Percentiles rank a stretch among this genome's conserved stretches.
Evolutionary conservation across 2,797 vertebrate species (phyloP).

Genomic region (Acanthurus tractus): DNA sequence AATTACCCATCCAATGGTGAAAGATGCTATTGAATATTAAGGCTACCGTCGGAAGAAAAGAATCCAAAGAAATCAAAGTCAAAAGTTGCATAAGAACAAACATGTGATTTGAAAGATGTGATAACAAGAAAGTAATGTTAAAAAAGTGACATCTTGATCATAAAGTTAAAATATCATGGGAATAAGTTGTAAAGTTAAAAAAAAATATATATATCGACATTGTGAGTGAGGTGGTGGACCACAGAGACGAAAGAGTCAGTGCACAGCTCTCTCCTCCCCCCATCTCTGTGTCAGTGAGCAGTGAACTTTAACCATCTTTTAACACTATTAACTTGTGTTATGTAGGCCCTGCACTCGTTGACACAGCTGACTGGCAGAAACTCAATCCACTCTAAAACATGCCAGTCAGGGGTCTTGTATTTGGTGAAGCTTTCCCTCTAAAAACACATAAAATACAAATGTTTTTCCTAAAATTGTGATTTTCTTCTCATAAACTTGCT

Average conservation of each 20-base stretch:
- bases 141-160: neutral
- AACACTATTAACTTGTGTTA: conserved; percentile 24
- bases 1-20: neutral
- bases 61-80: neutral
- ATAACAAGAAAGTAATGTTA: neutral
- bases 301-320: conserved; percentile 21
- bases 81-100: too few species aligned
- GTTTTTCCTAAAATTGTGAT: too few species aligned
- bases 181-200: neutral
- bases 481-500: too few species aligned
- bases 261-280: conserved; percentile 6
- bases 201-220: neutral
- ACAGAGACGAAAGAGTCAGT: neutral
- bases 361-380: conserved; percentile 15
- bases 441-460: too few species aligned
- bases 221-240: neutral
- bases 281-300: neutral
- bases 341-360: neutral
- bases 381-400: conserved; percentile 4
- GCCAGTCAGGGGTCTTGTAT: neutral
- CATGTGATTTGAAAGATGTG: neutral
- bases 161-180: neutral
- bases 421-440: neutral
- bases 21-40: neutral
- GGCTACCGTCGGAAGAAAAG: neutral